Base-by-base conservation (phyloP, 2,797 vertebrate species). In the Enteromius radiatus region DNA sequence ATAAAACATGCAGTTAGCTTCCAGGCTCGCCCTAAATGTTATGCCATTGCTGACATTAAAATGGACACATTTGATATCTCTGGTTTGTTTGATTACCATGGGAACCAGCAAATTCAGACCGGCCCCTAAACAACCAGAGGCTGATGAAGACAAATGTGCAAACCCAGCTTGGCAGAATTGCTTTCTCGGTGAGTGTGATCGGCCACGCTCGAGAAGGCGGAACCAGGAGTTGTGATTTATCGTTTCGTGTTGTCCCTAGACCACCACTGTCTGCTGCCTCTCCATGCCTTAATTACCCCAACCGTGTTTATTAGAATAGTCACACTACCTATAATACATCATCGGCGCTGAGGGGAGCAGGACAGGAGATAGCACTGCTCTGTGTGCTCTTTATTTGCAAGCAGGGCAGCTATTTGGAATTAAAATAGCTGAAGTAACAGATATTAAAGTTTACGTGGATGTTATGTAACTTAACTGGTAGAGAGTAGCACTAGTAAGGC, bases 101-200 rank as follows among this genome's bases (percentile, higher is more conserved):
- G 90, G 91, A 92, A 91, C 89, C 88, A 86, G 86, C 47, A 49
- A 87, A 87, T 91, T 89, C 91, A 88, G 90, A 90, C 85, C 61
- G 85, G 89, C 89, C 81, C 92, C 91, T 91, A 93, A 94, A 93
- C 92, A 93, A 93, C 92, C 93, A 89, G 87, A 45, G 86, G 89
- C 90, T 95, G 93, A 95, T 95, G 93, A 95, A 95, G 95, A 95
- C 93, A 94, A 95, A 95, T 95, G 95, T 94, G 92, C 89, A 93
- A 94, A 95, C 93, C 89, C 91, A 91, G 92, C 92, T 93, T 94
- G 93, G 93, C 93, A 94, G 94, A 95, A 95, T 95, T 95, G 95
- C 94, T 95, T 95, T 95, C 94, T 94, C 92, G 88, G 92, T 89
- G 92, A 94, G 91, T 89, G 91, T 94, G 92, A 94, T 93, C 91